Evolutionary conservation across 2,888 invertebrate genomes (phyloP).

Genomic region (Chymomyza procnemis): DNA sequence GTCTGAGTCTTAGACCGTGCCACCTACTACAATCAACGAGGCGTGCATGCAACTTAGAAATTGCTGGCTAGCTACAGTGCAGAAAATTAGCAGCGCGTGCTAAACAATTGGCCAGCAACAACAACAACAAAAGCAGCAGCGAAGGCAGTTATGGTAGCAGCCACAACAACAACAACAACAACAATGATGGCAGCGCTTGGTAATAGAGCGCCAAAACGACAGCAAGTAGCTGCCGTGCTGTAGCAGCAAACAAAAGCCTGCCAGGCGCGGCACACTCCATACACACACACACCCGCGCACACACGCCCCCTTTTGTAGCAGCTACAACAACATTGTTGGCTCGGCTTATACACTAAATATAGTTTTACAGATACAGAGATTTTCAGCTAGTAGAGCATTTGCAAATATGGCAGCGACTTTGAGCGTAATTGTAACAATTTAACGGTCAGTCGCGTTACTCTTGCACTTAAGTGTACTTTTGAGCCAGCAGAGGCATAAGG

Average conservation of each 20-base stretch:
- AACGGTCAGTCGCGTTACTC: conserved; percentile 76
- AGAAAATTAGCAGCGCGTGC: conserved; percentile 72
- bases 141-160: neutral
- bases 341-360: conserved; percentile 42
- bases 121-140: neutral
- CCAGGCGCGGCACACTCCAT: conserved; percentile 19
- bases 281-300: conserved; percentile 40
- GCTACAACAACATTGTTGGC: neutral
- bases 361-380: conserved; percentile 61
- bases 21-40: conserved; percentile 74
- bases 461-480: conserved; percentile 76
- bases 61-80: conserved; percentile 54
- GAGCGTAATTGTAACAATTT: conserved; percentile 77
- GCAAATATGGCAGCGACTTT: conserved; percentile 15
- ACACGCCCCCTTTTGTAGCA: neutral
- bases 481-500: conserved; percentile 27
- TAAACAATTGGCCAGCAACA: conserved; percentile 62
- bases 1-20: conserved; percentile 15
- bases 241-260: conserved; percentile 39
- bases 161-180: neutral
- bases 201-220: conserved; percentile 24
- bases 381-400: neutral
- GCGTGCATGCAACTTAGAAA: conserved; percentile 74
- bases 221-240: conserved; percentile 15
- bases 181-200: neutral